Percentiles rank a stretch among this genome's conserved stretches.
Conservation (phyloP, 2,888 invertebrate species). For the Sinopyrophorus schimmeli region DNA sequence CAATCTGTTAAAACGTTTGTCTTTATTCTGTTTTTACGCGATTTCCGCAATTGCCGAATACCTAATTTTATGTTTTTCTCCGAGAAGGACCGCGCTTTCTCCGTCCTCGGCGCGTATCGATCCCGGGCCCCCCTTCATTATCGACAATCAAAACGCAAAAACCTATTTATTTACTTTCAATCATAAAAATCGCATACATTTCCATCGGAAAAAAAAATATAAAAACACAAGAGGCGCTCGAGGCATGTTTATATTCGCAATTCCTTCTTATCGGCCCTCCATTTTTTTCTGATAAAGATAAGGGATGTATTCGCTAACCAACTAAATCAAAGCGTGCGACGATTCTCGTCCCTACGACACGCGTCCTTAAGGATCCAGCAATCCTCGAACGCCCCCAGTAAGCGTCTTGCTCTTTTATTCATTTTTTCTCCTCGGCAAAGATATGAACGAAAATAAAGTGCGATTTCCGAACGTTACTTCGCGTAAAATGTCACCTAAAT, state of each 20-base stretch:
- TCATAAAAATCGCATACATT: conserved; percentile 28
- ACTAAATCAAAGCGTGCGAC: conserved; percentile 26
- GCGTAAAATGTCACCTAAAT: conserved; percentile 14
- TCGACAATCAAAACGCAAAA: conserved; percentile 4
- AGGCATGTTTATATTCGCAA: conserved; percentile 41
- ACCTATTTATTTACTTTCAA: conserved; percentile 6
- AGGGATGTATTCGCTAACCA: conserved; percentile 20
- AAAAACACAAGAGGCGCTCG: too few species aligned
- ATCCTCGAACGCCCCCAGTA: not conserved
- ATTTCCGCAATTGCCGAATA: conserved; percentile 24
- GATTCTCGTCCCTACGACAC: conserved; percentile 24
- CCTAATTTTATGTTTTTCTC: conserved; percentile 23
- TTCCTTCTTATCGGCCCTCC: conserved; percentile 39
- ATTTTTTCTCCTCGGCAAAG: conserved; percentile 21
- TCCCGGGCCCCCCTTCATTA: not conserved
- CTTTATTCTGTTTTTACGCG: conserved; percentile 27
- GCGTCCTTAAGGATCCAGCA: not conserved
- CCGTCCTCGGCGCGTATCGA: not conserved
- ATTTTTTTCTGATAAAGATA: conserved; percentile 41
- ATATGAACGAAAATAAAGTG: conserved; percentile 27
- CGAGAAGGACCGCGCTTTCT: not conserved
- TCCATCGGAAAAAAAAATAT: conserved; percentile 30
- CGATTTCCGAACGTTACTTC: conserved; percentile 21
- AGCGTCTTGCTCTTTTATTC: conserved; percentile 23
- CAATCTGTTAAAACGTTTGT: conserved; percentile 37